These are phyloP conservation scores for Gobio occitaniae DNA, from an alignment of 2,797 vertebrate species.

Conservation along the genomic window DNA sequence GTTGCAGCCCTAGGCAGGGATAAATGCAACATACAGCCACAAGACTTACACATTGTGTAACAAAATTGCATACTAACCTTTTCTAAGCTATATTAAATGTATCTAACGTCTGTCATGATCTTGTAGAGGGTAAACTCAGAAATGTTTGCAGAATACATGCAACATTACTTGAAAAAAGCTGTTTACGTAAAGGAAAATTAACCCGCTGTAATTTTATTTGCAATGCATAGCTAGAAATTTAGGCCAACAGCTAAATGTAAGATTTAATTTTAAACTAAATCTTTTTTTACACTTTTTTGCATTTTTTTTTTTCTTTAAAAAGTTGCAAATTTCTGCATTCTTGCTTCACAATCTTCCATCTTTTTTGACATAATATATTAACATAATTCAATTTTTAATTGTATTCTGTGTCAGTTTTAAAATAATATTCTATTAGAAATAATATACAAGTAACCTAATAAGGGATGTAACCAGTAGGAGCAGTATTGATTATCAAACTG, in stretches of 20 bases:
- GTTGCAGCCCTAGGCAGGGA: too few species aligned
- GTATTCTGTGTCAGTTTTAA: not conserved
- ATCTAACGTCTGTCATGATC: not conserved
- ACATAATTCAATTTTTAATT: not conserved
- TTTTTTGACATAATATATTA: not conserved
- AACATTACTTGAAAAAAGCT: not conserved
- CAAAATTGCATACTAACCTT: not conserved
- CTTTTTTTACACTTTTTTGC: too few species aligned
- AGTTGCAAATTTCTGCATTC: not conserved
- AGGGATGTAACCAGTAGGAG: not conserved
- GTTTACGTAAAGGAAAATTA: not conserved
- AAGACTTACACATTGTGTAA: not conserved
- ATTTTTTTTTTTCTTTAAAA: not conserved
- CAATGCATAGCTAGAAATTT: not conserved
- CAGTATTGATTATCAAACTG: conserved; percentile 4
- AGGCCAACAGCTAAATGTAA: not conserved
- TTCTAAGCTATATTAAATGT: not conserved
- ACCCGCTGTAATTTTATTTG: not conserved
- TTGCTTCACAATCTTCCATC: not conserved
- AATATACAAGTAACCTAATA: not conserved
- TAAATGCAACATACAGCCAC: not conserved
- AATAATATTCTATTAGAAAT: not conserved
- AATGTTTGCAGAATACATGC: not conserved
- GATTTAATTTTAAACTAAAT: not conserved
- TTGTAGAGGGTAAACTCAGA: not conserved